Base-by-base conservation (phyloP, 2,888 invertebrate species). In the Drosophila longiperda region DNA sequence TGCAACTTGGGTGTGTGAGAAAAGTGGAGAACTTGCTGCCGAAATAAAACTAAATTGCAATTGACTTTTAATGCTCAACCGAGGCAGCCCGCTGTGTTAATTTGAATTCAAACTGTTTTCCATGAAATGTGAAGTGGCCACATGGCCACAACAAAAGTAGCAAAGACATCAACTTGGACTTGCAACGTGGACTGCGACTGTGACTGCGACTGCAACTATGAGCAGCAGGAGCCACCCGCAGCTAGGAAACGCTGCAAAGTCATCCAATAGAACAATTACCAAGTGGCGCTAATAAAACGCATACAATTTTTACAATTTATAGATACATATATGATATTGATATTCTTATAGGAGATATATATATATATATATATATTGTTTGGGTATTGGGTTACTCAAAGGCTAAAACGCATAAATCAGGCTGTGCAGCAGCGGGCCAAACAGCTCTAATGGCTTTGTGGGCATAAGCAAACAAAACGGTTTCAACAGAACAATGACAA, bases 91-190 rank as follows among this genome's bases (percentile, higher is more conserved):
- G 91, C 87, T 87, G 87, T 64, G 86, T 90, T 87, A 91, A 87
- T 87, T 91, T 65, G 91, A 87, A 90, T 85, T 88, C 89, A 91
- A 91, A 91, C 87, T 91, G 87, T 90, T 87, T 81, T 8, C 68
- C 73, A 68, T 66, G 84, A 82, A 53, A 20, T 54, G 77, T 82
- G 66, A 55, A 79, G 72, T 70, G 66, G 69, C 71, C 77, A 70
- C 50, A 70, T 70, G 73, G 80, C 73, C 29, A 29, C 66, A 45
- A 42, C 23, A 53, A 29, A 15, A 29, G 40, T 55, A 29, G 40
- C 23, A 32, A 26, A 60, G 69, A 63, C 58, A 52, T 66, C 20
- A 32, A 34, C 20, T 20, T 61, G 69, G 49, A 29, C 54, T n/a
- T 45, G 48, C 40, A 72, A 33, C 23, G 38, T 33, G 33, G 8